phyloP scores from a whole-genome alignment of 2,888 invertebrate species.

The Sinelater perroti region DNA sequence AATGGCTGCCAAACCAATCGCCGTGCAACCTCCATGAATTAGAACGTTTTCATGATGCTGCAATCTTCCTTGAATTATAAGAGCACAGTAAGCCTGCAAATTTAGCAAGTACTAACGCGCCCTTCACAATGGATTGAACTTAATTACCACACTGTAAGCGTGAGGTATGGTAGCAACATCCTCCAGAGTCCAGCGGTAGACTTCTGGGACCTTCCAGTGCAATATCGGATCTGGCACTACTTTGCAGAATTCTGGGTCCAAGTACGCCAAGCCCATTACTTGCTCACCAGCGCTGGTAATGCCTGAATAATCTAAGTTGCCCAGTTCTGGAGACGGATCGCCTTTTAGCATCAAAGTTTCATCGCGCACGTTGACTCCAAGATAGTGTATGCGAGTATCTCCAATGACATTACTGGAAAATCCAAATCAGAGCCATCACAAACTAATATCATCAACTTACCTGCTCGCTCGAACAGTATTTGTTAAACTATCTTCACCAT shows the following conservation, averaged over 20 bases:
- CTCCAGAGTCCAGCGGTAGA: constrained; percentile 75
- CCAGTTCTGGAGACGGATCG: constrained; percentile 50
- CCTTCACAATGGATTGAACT: neutral
- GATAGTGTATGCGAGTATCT: constrained; percentile 50
- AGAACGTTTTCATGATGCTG: constrained; percentile 62
- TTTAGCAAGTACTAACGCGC: constrained; percentile 37
- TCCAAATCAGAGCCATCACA: neutral
- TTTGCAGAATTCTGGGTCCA: constrained; percentile 52
- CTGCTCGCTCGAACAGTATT: constrained; percentile 38
- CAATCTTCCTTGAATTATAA: constrained; percentile 58
- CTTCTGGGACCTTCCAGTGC: constrained; percentile 75
- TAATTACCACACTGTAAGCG: constrained; percentile 72
- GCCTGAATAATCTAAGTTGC: constrained; percentile 57
- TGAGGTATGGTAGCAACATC: constrained; percentile 83
- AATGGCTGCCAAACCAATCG: constrained; percentile 78
- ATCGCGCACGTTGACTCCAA: constrained; percentile 55
- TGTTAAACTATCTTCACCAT: constrained; percentile 48
- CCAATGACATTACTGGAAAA: constrained; percentile 35
- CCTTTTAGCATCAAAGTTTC: constrained; percentile 51
- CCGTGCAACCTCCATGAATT: constrained; percentile 67
- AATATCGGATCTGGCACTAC: constrained; percentile 59
- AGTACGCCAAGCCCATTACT: constrained; percentile 72
- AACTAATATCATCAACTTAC: constrained; percentile 26
- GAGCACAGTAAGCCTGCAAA: constrained; percentile 58
- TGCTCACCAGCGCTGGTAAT: constrained; percentile 63